Evolutionary conservation across 53 echinoderm and acorn worm species (phyloP).

Genomic region (Antedon mediterranea): DNA sequence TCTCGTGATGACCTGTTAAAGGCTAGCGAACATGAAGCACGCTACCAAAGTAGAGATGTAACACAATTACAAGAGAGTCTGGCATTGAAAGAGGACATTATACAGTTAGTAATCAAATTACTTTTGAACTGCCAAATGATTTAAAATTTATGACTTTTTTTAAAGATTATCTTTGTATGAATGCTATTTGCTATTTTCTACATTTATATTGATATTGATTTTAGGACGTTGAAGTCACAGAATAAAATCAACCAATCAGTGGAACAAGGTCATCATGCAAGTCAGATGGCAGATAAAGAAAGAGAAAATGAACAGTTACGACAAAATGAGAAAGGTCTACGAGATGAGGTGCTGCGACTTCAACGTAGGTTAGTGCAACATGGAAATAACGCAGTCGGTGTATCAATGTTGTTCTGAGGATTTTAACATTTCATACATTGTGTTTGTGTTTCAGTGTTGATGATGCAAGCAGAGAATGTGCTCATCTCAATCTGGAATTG

Average conservation of each 20-base stretch:
- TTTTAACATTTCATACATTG: too few relatives aligned
- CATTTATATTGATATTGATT: not conserved
- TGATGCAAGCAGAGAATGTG: constrained; percentile 42
- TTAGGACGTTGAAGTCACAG: constrained; percentile 22
- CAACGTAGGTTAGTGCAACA: constrained; percentile 22
- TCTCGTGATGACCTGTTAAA: constrained; percentile 31
- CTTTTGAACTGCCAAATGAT: too few relatives aligned
- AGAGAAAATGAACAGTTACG: constrained; percentile 11
- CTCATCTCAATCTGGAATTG: constrained; percentile 48
- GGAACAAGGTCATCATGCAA: constrained; percentile 13
- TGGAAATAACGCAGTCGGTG: too few relatives aligned
- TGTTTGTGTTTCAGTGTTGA: constrained; percentile 34
- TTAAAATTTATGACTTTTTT: too few relatives aligned
- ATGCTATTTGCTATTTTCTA: not conserved
- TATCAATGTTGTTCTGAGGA: too few relatives aligned
- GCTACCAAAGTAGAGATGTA: constrained; percentile 15
- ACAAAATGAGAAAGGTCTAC: constrained; percentile 23
- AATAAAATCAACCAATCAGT: constrained; percentile 6
- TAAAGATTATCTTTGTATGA: too few relatives aligned
- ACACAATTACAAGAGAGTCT: constrained; percentile 27
- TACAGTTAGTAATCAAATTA: constrained; percentile 29
- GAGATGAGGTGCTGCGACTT: constrained; percentile 27
- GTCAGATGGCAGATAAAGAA: constrained; percentile 21
- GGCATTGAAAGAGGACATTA: constrained; percentile 26
- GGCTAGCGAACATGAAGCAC: constrained; percentile 23